phyloP scores from a whole-genome alignment of 1,140 invertebrate species.

The Drosophila novamexicana region DNA sequence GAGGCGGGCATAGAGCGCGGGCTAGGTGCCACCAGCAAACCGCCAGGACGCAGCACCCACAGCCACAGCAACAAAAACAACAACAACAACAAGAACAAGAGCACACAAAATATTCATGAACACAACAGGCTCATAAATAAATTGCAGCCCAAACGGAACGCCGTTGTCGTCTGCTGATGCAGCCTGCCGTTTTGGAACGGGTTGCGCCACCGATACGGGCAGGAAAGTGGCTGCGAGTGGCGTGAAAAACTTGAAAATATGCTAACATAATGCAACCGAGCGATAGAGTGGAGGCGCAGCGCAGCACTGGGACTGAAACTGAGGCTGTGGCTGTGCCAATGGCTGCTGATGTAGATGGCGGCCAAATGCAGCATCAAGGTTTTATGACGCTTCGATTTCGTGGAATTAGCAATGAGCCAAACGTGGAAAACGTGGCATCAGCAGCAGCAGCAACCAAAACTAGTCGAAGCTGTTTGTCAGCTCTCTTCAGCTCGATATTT shows the following conservation, averaged over 20 bases:
- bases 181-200: background rate
- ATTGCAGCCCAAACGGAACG: conserved; percentile 53
- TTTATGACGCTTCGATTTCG: conserved; percentile 72
- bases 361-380: conserved; percentile 56
- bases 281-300: conserved; percentile 14
- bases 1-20: conserved; percentile 35
- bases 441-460: conserved; percentile 16
- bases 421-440: conserved; percentile 27
- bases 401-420: conserved; percentile 68
- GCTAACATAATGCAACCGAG: conserved; percentile 61
- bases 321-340: background rate
- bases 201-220: conserved; percentile 36
- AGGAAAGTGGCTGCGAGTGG: conserved; percentile 53
- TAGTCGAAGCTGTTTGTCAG: conserved; percentile 11
- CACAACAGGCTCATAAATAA: conserved; percentile 70
- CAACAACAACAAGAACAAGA: background rate
- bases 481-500: conserved; percentile 43
- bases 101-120: conserved; percentile 62
- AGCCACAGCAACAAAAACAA: background rate
- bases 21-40: conserved; percentile 35
- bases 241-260: conserved; percentile 65
- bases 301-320: background rate
- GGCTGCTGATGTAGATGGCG: conserved; percentile 16
- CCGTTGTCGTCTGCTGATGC: conserved; percentile 46
- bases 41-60: conserved; percentile 18